Evolutionary conservation across 2,888 invertebrate genomes (phyloP).

Genomic region (Stratiomys singularior): DNA sequence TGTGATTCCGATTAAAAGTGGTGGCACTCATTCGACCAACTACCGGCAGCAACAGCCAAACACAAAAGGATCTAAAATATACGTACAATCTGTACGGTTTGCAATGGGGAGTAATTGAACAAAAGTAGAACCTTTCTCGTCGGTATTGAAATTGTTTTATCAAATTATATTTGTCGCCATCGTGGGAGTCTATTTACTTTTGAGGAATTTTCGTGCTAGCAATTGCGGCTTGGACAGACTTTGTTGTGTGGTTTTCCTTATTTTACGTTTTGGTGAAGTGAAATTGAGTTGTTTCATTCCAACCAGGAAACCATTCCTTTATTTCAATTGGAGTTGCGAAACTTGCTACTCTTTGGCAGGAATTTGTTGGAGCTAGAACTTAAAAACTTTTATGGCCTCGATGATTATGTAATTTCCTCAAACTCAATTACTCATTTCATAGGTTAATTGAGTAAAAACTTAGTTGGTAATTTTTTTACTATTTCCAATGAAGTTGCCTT

Average conservation of each 20-base stretch:
- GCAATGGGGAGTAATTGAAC: background rate
- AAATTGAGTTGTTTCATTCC: conserved; percentile 37
- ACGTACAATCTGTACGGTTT: background rate
- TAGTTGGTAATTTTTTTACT: too few relatives aligned
- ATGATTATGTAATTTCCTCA: too few relatives aligned
- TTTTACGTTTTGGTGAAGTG: background rate
- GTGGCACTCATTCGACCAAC: background rate
- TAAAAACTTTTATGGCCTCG: too few relatives aligned
- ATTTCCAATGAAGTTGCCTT: too few relatives aligned
- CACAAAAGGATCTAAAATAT: background rate
- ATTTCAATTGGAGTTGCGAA: background rate
- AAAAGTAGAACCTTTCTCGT: background rate
- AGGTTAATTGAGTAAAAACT: too few relatives aligned
- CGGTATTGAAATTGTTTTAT: conserved; percentile 43
- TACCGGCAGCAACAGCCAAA: background rate
- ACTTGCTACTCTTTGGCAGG: too few relatives aligned
- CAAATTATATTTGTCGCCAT: conserved; percentile 44
- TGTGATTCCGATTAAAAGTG: conserved; percentile 40
- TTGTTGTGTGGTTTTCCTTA: background rate
- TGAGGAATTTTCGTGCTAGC: conserved; percentile 1
- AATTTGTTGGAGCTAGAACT: too few relatives aligned
- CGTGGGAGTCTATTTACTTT: conserved; percentile 32
- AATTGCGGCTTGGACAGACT: conserved; percentile 22
- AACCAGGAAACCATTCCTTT: conserved; percentile 39
- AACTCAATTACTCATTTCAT: too few relatives aligned